Evolutionary conservation across 1,140 invertebrate genomes (phyloP), one percentile per base, ranked within the genome.

Genomic region (Diplogasteroides magnus): DNA sequence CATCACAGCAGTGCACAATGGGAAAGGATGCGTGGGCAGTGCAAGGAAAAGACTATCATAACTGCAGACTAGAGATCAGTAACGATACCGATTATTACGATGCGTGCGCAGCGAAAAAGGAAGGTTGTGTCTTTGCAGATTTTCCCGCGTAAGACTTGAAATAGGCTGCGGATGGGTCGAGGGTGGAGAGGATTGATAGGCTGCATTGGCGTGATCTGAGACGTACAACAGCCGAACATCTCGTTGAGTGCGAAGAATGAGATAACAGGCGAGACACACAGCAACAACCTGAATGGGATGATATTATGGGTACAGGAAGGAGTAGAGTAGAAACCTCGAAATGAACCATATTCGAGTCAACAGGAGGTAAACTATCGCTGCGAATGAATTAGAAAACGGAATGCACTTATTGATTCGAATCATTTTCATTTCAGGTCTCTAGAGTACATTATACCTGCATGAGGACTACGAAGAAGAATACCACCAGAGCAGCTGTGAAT

Each of bases 381-480:
- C n/a, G n/a, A n/a, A n/a, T n/a, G n/a, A n/a, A n/a, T n/a, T n/a
- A n/a, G n/a, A n/a, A n/a, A n/a, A n/a, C n/a, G n/a, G n/a, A n/a
- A n/a, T n/a, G n/a, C n/a, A n/a, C n/a, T n/a, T n/a, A n/a, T n/a
- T n/a, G n/a, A n/a, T n/a, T n/a, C n/a, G n/a, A n/a, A n/a, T n/a
- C n/a, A n/a, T n/a, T n/a, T n/a, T n/a, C n/a, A n/a, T n/a, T n/a
- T n/a, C n/a, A n/a, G n/a, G n/a, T n/a, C n/a, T n/a, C n/a, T n/a
- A n/a, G n/a, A n/a, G n/a, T n/a, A n/a, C n/a, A n/a, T n/a, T 25
- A 25, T 76, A 78, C 77, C 59, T 78, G 75, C 26, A 71, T 67
- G 25, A 78, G 29, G 11, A 78, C 68, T 2, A 79, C 78, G 60
- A 78, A 66, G 14, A 60, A n/a, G 72, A 78, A 79, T 57, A 78